These are phyloP conservation scores for Melinaea menophilus DNA, from an alignment of 2,888 invertebrate species.

Conservation along the genomic window DNA sequence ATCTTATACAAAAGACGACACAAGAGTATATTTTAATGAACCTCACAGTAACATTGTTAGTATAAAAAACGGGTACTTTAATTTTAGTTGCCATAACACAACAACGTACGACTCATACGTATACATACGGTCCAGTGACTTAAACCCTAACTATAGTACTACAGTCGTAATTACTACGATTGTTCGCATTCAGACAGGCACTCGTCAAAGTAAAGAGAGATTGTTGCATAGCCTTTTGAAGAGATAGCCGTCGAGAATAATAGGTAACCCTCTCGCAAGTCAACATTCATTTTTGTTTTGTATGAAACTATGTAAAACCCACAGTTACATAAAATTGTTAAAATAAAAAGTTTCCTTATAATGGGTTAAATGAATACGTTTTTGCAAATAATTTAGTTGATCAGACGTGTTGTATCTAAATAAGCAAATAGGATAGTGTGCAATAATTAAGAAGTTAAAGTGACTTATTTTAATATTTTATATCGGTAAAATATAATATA, in stretches of 20 bases:
- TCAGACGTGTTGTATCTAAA: too few species aligned
- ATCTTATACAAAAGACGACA: too few species aligned
- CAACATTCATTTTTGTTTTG: constrained; percentile 27
- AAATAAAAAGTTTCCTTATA: not conserved
- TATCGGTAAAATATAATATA: constrained; percentile 14
- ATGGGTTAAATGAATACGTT: not conserved
- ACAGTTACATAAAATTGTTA: constrained; percentile 8
- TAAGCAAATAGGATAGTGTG: too few species aligned
- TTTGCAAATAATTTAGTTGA: not conserved
- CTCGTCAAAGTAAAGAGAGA: constrained; percentile 37
- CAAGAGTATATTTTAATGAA: too few species aligned
- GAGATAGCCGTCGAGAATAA: constrained; percentile 34
- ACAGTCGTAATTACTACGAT: constrained; percentile 40
- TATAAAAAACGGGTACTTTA: too few species aligned
- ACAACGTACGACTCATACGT: constrained; percentile 10
- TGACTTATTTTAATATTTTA: not conserved
- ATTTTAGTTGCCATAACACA: too few species aligned
- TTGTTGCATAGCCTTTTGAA: constrained; percentile 35
- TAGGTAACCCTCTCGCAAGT: constrained; percentile 29
- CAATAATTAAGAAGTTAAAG: not conserved
- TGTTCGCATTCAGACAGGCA: constrained; percentile 37
- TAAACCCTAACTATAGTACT: constrained; percentile 11
- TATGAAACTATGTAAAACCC: constrained; percentile 8
- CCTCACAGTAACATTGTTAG: too few species aligned
- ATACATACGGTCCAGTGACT: constrained; percentile 15